phyloP scores from a whole-genome alignment of 2,888 invertebrate genomes.

The Bursaphelenchus okinawaensis region DNA sequence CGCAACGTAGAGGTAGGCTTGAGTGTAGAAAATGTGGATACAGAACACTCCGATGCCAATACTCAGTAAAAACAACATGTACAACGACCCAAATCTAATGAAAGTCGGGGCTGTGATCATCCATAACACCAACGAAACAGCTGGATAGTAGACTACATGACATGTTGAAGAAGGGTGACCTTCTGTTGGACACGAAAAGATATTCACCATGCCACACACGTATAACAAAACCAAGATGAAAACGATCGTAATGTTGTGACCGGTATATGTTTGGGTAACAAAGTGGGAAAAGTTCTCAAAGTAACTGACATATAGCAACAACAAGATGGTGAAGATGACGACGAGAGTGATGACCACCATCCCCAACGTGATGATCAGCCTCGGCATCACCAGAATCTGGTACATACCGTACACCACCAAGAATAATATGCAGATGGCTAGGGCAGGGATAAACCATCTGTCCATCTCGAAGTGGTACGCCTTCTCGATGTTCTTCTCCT shows the following conservation, averaged over 20 bases:
- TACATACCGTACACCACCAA: constrained; percentile 52
- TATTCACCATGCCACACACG: constrained; percentile 55
- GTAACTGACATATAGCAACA: constrained; percentile 52
- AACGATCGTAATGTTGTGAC: constrained; percentile 50
- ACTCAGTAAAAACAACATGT: constrained; percentile 27
- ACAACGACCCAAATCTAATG: constrained; percentile 33
- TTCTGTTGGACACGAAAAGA: constrained; percentile 43
- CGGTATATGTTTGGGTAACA: constrained; percentile 51
- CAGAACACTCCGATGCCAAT: constrained; percentile 35
- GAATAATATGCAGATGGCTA: constrained; percentile 53
- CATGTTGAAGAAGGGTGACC: constrained; percentile 24
- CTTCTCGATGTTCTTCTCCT: constrained; percentile 35
- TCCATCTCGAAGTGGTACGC: constrained; percentile 53
- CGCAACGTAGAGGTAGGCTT: constrained; percentile 31
- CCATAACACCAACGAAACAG: constrained; percentile 51
- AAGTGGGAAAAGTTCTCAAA: constrained; percentile 56
- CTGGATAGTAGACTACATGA: constrained; percentile 43
- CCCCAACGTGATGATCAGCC: constrained; percentile 43
- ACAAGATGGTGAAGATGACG: constrained; percentile 48
- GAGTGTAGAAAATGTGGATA: constrained; percentile 47
- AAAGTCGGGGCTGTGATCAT: constrained; percentile 51
- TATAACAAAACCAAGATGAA: constrained; percentile 48
- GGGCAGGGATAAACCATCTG: constrained; percentile 54
- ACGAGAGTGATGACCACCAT: constrained; percentile 44
- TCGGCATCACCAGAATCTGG: constrained; percentile 36